These are phyloP conservation scores for Catostomus latipinnis DNA, from an alignment of 2,797 vertebrate genomes.

Conservation along the genomic window DNA sequence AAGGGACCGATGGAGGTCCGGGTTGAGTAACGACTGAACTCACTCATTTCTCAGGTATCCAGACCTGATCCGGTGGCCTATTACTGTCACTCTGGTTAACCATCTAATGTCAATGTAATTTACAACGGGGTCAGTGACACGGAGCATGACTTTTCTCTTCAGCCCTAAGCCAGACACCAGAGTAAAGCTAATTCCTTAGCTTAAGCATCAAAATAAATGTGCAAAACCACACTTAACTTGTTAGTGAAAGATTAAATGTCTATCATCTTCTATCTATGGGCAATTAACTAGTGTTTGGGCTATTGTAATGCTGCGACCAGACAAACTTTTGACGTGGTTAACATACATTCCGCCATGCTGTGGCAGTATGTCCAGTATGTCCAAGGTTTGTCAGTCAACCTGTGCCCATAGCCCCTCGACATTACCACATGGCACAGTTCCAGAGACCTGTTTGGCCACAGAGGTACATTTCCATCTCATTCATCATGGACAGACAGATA, in stretches of 20 bases:
- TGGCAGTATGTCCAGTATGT: conserved; percentile 40
- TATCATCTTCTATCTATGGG: background rate
- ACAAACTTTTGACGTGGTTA: too few species aligned
- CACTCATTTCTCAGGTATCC: conserved; percentile 76
- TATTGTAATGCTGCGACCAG: background rate
- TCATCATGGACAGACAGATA: conserved; percentile 99
- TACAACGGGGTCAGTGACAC: conserved; percentile 50
- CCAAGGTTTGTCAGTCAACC: conserved; percentile 27
- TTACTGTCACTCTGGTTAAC: conserved; percentile 54
- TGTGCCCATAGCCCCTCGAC: conserved; percentile 55
- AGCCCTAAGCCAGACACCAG: background rate
- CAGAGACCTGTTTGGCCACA: conserved; percentile 83
- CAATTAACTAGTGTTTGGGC: background rate
- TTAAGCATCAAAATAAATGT: background rate
- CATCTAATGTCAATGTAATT: conserved; percentile 71
- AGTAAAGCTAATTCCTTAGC: background rate
- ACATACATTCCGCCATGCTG: background rate
- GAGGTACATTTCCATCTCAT: conserved; percentile 98
- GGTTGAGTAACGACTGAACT: conserved; percentile 53
- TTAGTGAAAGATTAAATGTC: background rate
- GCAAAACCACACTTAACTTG: background rate
- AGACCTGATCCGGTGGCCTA: conserved; percentile 73
- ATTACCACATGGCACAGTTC: conserved; percentile 80
- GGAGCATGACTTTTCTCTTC: conserved; percentile 24
- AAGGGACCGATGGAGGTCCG: conserved; percentile 63